Evolutionary conservation across 2,888 invertebrate species (phyloP).

Genomic region (Chrysotoxum bicinctum): DNA sequence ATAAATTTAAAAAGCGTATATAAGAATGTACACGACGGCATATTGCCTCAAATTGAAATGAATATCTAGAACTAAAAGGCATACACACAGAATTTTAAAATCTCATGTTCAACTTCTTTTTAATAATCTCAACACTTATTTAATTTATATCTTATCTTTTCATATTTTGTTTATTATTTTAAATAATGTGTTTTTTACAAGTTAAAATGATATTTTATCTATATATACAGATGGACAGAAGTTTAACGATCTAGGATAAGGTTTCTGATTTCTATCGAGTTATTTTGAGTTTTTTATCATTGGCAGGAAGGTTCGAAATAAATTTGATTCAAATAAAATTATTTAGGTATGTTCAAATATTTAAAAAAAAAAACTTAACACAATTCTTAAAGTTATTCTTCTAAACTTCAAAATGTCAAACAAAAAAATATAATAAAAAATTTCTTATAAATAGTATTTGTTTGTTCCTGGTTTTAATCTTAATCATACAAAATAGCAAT

Average conservation of each 20-base stretch:
- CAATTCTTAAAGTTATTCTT: slow-evolving; percentile 24
- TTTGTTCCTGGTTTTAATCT: slow-evolving; percentile 34
- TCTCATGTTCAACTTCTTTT: slow-evolving; percentile 27
- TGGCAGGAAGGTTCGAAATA: slow-evolving; percentile 62
- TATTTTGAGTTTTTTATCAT: slow-evolving; percentile 48
- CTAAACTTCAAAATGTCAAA: slow-evolving; percentile 11
- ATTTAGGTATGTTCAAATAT: not conserved
- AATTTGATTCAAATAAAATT: slow-evolving; percentile 30
- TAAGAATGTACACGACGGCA: not conserved
- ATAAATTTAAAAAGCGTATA: not conserved
- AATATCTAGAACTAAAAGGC: not conserved
- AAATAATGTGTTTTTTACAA: slow-evolving; percentile 52
- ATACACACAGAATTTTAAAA: not conserved
- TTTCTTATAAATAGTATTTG: slow-evolving; percentile 44
- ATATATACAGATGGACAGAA: slow-evolving; percentile 62
- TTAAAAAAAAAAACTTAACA: slow-evolving; percentile 49
- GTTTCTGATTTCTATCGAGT: slow-evolving; percentile 33
- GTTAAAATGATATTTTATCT: slow-evolving; percentile 58
- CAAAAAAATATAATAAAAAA: slow-evolving; percentile 12
- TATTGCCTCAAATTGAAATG: not conserved
- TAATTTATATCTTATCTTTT: slow-evolving; percentile 14
- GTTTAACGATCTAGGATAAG: slow-evolving; percentile 24
- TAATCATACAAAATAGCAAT: slow-evolving; percentile 68
- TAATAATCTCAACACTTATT: slow-evolving; percentile 43
- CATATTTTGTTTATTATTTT: slow-evolving; percentile 31